Evolutionary conservation across 2,888 invertebrate species (phyloP), one percentile per base, ranked within the genome.

Genomic region (Conomelus anceps): DNA sequence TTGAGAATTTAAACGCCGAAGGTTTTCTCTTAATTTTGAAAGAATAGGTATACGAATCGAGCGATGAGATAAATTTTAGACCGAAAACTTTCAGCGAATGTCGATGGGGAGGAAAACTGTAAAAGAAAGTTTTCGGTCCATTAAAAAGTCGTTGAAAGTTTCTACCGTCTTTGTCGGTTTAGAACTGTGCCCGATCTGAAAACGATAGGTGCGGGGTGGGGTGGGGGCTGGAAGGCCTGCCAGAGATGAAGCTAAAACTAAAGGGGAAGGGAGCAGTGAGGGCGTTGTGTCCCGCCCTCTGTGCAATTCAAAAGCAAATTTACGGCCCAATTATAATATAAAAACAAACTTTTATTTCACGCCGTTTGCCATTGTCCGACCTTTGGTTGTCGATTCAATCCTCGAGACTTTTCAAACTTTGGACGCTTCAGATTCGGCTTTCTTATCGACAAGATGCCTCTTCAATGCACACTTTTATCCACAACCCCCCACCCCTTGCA

Each of bases 311-410:
- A 24, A 23, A 86, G 24, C 24, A 86, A 85, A 86, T 86, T 86
- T 86, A 86, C 29, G 86, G 86, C 86, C 29, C 86, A 86, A 86
- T 86, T 86, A 23, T 85, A 85, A 86, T 86, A 86, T 86, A 86
- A 86, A 86, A 86, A 86, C 86, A 86, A 86, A 86, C 86, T 86
- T 86, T 86, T 86, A 86, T 86, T 86, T 86, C 85, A 23, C 24
- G 26, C 29, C 86, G 29, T 29, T 86, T 86, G 23, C 86, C 63
- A 63, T 63, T 63, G 63, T 63, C 63, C 63, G 63, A 63, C 63
- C 63, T 63, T n/a, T 63, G 63, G n/a, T 63, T 63, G 63, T 63
- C 63, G 63, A 63, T 63, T 63, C 63, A 63, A 63, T 63, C 63
- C n/a, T 63, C n/a, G 63, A 63, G 63, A 63, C 63, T 63, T 63